These are phyloP conservation scores for Seladonia tumulorum DNA, from an alignment of 2,888 invertebrate species.

Conservation along the genomic window DNA sequence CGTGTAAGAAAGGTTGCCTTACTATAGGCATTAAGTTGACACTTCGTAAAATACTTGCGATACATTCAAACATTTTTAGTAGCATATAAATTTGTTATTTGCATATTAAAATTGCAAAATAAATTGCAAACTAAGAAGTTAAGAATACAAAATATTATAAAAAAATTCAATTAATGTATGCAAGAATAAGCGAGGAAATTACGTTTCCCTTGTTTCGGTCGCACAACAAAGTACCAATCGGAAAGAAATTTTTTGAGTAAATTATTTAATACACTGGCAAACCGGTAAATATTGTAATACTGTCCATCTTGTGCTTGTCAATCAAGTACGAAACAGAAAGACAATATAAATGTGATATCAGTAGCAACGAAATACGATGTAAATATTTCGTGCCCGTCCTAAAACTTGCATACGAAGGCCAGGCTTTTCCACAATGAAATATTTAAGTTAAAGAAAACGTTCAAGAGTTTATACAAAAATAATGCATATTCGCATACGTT, in stretches of 20 bases:
- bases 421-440: background rate
- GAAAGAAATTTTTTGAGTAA: background rate
- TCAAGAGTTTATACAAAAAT: slow-evolving; percentile 19
- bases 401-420: slow-evolving; percentile 26
- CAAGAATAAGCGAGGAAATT: background rate
- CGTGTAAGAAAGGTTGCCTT: background rate
- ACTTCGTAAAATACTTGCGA: background rate
- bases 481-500: background rate
- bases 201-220: background rate
- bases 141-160: background rate
- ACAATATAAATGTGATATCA: slow-evolving; percentile 18
- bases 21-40: background rate
- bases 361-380: background rate
- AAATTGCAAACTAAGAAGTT: background rate
- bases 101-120: too few relatives aligned
- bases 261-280: background rate
- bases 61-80: background rate
- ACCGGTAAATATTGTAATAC: slow-evolving; percentile 12
- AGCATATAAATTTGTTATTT: background rate
- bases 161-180: background rate
- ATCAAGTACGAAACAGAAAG: slow-evolving; percentile 17
- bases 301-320: slow-evolving; percentile 13
- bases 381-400: slow-evolving; percentile 22
- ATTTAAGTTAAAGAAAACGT: slow-evolving; percentile 24
- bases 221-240: background rate